Conservation (phyloP, 2,888 invertebrate genomes). For the Cheilosia grossa region DNA sequence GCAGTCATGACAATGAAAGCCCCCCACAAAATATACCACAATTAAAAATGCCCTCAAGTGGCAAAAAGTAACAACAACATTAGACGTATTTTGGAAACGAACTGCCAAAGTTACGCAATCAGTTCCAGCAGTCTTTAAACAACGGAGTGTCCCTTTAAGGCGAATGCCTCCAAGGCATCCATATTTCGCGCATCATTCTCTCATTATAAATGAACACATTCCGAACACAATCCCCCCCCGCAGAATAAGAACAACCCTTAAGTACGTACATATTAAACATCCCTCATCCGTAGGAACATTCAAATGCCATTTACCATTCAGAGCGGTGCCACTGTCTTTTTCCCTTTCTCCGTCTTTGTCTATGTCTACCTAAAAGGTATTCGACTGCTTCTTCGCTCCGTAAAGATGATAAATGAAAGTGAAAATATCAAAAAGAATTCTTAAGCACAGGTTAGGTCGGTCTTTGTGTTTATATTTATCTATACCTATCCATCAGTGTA, state of each 20-base stretch:
- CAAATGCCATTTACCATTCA: constrained; percentile 67
- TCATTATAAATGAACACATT: constrained; percentile 37
- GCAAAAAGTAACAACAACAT: not conserved
- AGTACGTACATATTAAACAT: constrained; percentile 13
- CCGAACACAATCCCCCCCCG: not conserved
- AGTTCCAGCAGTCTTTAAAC: constrained; percentile 9
- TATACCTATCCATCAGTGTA: constrained; percentile 17
- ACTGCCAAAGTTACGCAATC: too few relatives aligned
- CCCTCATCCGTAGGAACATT: constrained; percentile 60
- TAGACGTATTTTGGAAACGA: not conserved
- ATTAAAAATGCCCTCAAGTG: too few relatives aligned
- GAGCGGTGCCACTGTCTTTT: constrained; percentile 19
- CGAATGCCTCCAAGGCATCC: not conserved
- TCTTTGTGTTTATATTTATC: constrained; percentile 36
- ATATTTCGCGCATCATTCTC: constrained; percentile 18
- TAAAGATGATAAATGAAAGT: constrained; percentile 68
- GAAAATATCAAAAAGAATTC: constrained; percentile 66
- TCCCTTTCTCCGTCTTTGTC: too few relatives aligned
- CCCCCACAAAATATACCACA: too few relatives aligned
- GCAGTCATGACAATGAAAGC: too few relatives aligned
- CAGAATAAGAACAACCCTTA: constrained; percentile 59
- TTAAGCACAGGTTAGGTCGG: constrained; percentile 28
- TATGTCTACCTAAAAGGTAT: constrained; percentile 48
- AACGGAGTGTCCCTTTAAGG: not conserved
- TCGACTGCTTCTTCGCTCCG: not conserved